Evolutionary conservation across 2,888 invertebrate species (phyloP).

Genomic region (Thymelicus acteon): DNA sequence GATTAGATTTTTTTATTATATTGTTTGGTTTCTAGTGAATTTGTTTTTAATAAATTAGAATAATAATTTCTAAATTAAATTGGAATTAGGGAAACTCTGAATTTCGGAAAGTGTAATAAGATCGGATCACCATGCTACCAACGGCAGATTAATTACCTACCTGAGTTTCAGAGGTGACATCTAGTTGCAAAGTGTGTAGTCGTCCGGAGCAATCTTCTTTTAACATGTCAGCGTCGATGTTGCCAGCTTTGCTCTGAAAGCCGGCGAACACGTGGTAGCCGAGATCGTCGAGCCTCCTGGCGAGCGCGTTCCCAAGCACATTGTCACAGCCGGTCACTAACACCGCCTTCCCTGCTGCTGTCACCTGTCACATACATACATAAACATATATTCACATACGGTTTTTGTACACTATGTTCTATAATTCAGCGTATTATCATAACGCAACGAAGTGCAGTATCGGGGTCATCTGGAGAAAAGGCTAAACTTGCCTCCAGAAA

Average conservation of each 20-base stretch:
- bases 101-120: too few species aligned
- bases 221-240: constrained; percentile 89
- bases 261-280: constrained; percentile 96
- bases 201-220: constrained; percentile 92
- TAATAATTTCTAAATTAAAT: too few species aligned
- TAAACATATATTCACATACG: too few species aligned
- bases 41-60: not conserved
- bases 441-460: too few species aligned
- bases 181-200: constrained; percentile 89
- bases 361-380: constrained; percentile 83
- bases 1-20: not conserved
- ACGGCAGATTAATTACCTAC: constrained; percentile 68
- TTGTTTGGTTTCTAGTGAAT: not conserved
- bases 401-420: too few species aligned
- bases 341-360: constrained; percentile 92
- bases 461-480: too few species aligned
- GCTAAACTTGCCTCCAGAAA: too few species aligned
- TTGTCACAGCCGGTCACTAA: constrained; percentile 94
- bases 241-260: constrained; percentile 88
- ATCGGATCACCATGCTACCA: too few species aligned
- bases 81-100: not conserved
- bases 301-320: constrained; percentile 89
- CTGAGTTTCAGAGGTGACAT: constrained; percentile 91
- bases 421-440: too few species aligned
- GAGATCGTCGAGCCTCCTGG: constrained; percentile 91